Evolutionary conservation across 2,113 vertebrate genomes (phyloP).

Genomic region (Smithornis capensis): DNA sequence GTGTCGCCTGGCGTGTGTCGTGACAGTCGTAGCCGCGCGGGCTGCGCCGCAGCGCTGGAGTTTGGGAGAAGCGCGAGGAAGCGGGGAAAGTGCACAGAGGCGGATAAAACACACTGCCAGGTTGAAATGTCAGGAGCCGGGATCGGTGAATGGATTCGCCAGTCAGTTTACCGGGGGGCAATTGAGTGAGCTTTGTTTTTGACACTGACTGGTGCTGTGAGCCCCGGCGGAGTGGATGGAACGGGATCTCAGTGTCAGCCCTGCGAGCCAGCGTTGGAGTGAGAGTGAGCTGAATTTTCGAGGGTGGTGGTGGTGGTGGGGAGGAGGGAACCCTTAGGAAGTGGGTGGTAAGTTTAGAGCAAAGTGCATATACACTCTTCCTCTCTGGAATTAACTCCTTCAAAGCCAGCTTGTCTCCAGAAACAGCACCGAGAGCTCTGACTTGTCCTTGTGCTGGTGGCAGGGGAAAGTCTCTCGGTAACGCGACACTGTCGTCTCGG

Average conservation of each 20-base stretch:
- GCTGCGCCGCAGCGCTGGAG: neutral
- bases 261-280: conserved; percentile 14
- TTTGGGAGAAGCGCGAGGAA: neutral
- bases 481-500: neutral
- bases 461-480: conserved; percentile 13
- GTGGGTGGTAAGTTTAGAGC: conserved; percentile 81
- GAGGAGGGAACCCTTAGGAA: conserved; percentile 73
- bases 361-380: conserved; percentile 75
- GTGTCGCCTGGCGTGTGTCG: neutral
- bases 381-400: conserved; percentile 79
- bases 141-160: conserved; percentile 46
- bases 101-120: neutral
- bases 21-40: neutral
- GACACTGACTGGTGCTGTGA: conserved; percentile 10
- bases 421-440: neutral
- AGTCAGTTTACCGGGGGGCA: conserved; percentile 62
- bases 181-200: conserved; percentile 65
- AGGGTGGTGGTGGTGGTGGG: conserved; percentile 9
- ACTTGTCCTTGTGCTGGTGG: neutral
- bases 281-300: conserved; percentile 37
- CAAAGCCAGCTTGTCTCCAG: conserved; percentile 11
- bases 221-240: conserved; percentile 10
- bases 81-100: neutral
- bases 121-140: neutral
- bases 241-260: conserved; percentile 67